A percentile compares a stretch with the other conserved stretches of the same genome.
Conservation (phyloP, 2,797 vertebrate species). For the Malurus splendens region DNA sequence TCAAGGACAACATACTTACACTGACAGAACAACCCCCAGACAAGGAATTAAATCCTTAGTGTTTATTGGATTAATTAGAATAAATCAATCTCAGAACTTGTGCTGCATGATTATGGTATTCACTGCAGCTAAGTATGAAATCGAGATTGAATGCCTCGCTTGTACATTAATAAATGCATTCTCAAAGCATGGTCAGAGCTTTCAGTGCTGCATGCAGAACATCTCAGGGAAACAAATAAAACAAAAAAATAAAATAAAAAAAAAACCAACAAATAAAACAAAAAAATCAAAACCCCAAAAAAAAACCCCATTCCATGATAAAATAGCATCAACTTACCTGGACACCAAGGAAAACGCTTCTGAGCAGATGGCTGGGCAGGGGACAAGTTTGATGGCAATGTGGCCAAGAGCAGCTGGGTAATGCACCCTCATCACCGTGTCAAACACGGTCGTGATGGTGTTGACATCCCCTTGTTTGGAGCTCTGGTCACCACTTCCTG, state of each 20-base stretch:
- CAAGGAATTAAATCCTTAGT: conserved; percentile 42
- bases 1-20: conserved; percentile 39
- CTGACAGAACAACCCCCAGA: conserved; percentile 25
- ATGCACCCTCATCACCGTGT: conserved; percentile 92
- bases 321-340: conserved; percentile 76
- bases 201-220: not conserved
- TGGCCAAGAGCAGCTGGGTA: conserved; percentile 91
- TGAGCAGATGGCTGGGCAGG: conserved; percentile 92
- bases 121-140: conserved; percentile 43
- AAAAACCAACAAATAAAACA: not conserved
- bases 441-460: conserved; percentile 88
- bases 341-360: conserved; percentile 95
- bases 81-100: conserved; percentile 44
- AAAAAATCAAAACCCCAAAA: not conserved
- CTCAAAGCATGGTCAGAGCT: not conserved
- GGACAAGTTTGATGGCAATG: conserved; percentile 90
- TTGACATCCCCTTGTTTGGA: conserved; percentile 94
- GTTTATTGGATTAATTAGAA: conserved; percentile 60
- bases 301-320: no score
- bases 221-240: not conserved
- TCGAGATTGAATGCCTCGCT: not conserved
- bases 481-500: conserved; percentile 87
- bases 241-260: not conserved
- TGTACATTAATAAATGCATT: not conserved
- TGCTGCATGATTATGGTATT: conserved; percentile 17